Percentiles rank a stretch among this genome's conserved stretches.
phyloP scores from a whole-genome alignment of 2,888 invertebrate genomes.

The Sarcophaga subvicina region DNA sequence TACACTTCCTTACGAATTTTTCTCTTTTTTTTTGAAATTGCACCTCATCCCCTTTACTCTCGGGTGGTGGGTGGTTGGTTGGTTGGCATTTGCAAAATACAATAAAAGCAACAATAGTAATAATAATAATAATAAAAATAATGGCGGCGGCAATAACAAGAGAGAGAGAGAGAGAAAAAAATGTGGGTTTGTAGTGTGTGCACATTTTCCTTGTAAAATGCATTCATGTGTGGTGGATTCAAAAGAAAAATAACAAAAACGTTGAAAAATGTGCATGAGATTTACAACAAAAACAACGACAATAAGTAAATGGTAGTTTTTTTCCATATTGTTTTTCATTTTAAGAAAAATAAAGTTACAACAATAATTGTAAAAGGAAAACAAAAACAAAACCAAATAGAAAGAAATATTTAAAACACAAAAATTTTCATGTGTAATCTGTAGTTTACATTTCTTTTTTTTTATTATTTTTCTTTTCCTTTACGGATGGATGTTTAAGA shows the following conservation, averaged over 20 bases:
- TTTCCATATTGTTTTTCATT: constrained; percentile 23
- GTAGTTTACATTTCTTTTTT: constrained; percentile 20
- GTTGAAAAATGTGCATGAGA: constrained; percentile 17
- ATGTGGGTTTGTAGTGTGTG: constrained; percentile 45
- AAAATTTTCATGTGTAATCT: constrained; percentile 12
- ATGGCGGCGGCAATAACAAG: too few relatives aligned
- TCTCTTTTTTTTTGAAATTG: too few relatives aligned
- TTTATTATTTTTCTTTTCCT: background rate
- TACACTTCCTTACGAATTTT: constrained; percentile 50
- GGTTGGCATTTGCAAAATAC: too few relatives aligned
- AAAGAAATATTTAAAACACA: constrained; percentile 31
- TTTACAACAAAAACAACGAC: constrained; percentile 18
- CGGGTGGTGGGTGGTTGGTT: too few relatives aligned
- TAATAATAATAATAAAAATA: too few relatives aligned
- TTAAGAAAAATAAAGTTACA: constrained; percentile 12
- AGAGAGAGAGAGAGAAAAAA: background rate
- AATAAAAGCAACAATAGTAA: too few relatives aligned
- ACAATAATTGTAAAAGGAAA: background rate
- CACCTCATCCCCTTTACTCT: too few relatives aligned
- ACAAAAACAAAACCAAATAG: constrained; percentile 39
- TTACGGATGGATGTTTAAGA: background rate
- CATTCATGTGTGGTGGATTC: constrained; percentile 49
- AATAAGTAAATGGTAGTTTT: constrained; percentile 48
- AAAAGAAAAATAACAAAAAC: background rate
- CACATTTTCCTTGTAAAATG: constrained; percentile 48